phyloP scores from a whole-genome alignment of 2,797 vertebrate species.

The Eleutherodactylus coqui region DNA sequence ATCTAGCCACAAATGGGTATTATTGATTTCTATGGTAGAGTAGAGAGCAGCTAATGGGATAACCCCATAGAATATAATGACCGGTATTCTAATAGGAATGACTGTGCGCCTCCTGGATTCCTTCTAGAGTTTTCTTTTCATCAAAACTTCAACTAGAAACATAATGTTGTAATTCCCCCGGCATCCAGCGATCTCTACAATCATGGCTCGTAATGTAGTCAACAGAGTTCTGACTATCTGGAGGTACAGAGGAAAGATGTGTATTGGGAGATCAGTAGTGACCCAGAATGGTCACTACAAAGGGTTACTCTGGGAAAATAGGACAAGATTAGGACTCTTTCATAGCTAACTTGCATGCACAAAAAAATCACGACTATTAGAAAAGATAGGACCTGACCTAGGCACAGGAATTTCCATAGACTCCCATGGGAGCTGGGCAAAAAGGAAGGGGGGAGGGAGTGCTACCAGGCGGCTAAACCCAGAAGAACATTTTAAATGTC shows the following conservation, averaged over 20 bases:
- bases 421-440: too few species aligned
- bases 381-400: too few species aligned
- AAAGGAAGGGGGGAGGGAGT: too few species aligned
- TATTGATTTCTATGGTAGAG: constrained; percentile 16
- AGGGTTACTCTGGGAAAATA: too few species aligned
- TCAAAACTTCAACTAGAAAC: background rate
- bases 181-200: background rate
- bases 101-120: background rate
- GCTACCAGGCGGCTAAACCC: too few species aligned
- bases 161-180: background rate
- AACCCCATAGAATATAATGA: constrained; percentile 22
- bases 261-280: background rate
- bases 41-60: background rate
- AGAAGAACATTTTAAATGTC: too few species aligned
- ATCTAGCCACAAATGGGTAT: background rate
- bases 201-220: background rate
- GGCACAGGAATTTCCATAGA: too few species aligned
- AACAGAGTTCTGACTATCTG: too few species aligned
- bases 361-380: too few species aligned
- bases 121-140: background rate
- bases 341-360: too few species aligned
- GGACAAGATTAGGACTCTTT: too few species aligned
- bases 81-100: background rate
- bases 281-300: too few species aligned
- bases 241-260: background rate